phyloP scores from a whole-genome alignment of 2,797 vertebrate genomes.

The Simalia tracyae region DNA sequence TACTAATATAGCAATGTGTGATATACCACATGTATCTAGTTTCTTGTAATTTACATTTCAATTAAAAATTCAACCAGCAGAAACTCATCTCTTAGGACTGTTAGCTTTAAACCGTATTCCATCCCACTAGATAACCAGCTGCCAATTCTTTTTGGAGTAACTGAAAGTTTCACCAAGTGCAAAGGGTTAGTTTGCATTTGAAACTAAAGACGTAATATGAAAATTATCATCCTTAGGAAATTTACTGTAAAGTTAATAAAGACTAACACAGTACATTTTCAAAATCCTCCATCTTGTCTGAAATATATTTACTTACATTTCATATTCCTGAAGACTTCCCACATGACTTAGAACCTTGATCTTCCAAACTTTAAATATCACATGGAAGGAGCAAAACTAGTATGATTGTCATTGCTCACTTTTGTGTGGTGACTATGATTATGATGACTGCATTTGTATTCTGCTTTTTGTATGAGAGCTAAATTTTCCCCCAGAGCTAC shows the following conservation, averaged over 20 bases:
- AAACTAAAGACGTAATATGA: constrained; percentile 5
- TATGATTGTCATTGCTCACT: background rate
- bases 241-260: background rate
- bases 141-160: constrained; percentile 1
- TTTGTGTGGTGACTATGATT: background rate
- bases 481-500: background rate
- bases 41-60: constrained; percentile 7
- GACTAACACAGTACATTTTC: background rate
- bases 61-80: constrained; percentile 1
- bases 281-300: background rate
- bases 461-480: background rate
- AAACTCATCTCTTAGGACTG: background rate
- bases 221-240: background rate
- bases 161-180: background rate
- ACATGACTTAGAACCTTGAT: background rate
- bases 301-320: background rate
- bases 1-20: background rate
- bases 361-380: background rate
- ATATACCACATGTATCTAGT: background rate
- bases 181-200: constrained; percentile 9
- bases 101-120: background rate
- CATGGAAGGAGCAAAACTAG: background rate
- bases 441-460: background rate
- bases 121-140: constrained; percentile 9
- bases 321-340: background rate